These are phyloP conservation scores for Drosophila varians DNA, from an alignment of 1,140 invertebrate genomes.

Conservation along the genomic window DNA sequence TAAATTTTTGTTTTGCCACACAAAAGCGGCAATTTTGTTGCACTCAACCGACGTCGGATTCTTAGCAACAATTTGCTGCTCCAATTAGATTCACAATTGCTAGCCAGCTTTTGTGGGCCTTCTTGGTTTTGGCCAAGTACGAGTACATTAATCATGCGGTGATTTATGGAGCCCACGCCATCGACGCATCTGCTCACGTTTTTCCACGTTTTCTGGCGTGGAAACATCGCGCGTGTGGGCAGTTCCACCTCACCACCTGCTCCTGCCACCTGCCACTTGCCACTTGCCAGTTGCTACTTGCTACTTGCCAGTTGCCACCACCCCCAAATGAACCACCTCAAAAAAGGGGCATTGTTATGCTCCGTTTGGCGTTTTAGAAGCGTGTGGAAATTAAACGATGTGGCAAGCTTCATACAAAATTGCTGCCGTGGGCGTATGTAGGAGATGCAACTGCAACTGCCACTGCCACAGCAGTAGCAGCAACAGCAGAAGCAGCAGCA, in stretches of 20 bases:
- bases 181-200: constrained; percentile 52
- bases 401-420: constrained; percentile 41
- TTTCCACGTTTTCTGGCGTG: constrained; percentile 13
- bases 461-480: neutral
- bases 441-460: constrained; percentile 17
- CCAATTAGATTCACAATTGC: constrained; percentile 63
- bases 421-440: constrained; percentile 43
- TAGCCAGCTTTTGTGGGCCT: neutral
- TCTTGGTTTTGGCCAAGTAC: constrained; percentile 16
- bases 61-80: constrained; percentile 80
- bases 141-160: constrained; percentile 55
- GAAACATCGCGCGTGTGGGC: constrained; percentile 48
- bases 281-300: no score
- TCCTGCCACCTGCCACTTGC: constrained; percentile 1
- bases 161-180: constrained; percentile 59
- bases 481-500: neutral
- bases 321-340: neutral
- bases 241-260: constrained; percentile 2
- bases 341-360: constrained; percentile 32
- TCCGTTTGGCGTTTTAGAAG: constrained; percentile 34
- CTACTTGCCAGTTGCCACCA: no score
- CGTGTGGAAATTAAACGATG: constrained; percentile 53
- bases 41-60: constrained; percentile 63
- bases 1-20: no score
- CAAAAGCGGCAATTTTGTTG: constrained; percentile 45